These are phyloP conservation scores for Druon quercuslanigerum DNA, from an alignment of 1,140 invertebrate genomes.

Conservation along the genomic window DNA sequence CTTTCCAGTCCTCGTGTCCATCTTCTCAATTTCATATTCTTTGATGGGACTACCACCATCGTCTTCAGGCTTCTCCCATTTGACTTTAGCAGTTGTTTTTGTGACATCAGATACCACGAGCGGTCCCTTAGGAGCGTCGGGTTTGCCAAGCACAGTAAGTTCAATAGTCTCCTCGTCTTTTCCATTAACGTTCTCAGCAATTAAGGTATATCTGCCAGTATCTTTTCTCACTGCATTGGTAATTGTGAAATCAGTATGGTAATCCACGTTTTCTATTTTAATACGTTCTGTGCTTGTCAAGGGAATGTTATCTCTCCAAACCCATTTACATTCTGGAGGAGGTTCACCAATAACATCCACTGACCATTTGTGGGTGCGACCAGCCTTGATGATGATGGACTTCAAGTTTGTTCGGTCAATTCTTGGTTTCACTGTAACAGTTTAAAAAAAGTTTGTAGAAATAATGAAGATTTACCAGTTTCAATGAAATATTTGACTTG, in stretches of 20 bases:
- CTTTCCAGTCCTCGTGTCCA: slow-evolving; percentile 92
- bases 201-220: slow-evolving; percentile 93
- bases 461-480: not conserved
- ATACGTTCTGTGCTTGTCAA: slow-evolving; percentile 89
- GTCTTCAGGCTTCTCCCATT: slow-evolving; percentile 93
- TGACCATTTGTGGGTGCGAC: slow-evolving; percentile 93
- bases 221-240: slow-evolving; percentile 89
- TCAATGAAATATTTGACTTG: slow-evolving; percentile 10
- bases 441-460: slow-evolving; percentile 45
- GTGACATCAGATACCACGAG: slow-evolving; percentile 91
- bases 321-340: slow-evolving; percentile 89
- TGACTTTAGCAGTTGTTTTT: slow-evolving; percentile 89
- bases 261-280: slow-evolving; percentile 92
- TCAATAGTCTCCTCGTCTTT: slow-evolving; percentile 93
- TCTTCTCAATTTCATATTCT: slow-evolving; percentile 96
- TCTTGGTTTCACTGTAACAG: slow-evolving; percentile 87
- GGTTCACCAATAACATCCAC: slow-evolving; percentile 94
- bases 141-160: slow-evolving; percentile 90
- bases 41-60: slow-evolving; percentile 96
- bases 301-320: slow-evolving; percentile 88
- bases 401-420: slow-evolving; percentile 95
- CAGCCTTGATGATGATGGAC: slow-evolving; percentile 89
- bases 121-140: slow-evolving; percentile 90
- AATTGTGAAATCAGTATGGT: slow-evolving; percentile 93
- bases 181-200: slow-evolving; percentile 92